Percentiles rank a stretch among this genome's conserved stretches.
Evolutionary conservation across 2,797 vertebrate genomes (phyloP).

Genomic region (Melanotaenia nigrans): DNA sequence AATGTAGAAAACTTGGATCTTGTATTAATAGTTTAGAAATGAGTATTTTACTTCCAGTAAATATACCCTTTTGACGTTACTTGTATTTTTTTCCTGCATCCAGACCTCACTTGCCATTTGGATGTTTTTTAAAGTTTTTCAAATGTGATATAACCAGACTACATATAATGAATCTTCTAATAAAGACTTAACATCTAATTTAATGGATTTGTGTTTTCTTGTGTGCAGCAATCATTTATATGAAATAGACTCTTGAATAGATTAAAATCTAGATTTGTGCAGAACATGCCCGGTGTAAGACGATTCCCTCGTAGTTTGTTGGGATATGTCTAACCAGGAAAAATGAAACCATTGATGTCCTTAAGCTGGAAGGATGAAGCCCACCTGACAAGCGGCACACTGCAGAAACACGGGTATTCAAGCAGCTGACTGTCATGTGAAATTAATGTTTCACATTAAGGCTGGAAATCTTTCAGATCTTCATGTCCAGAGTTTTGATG

Average conservation of each 20-base stretch:
- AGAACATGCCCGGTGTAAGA: not conserved
- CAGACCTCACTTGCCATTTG: constrained; percentile 27
- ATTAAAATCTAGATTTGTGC: not conserved
- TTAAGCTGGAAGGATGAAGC: constrained; percentile 31
- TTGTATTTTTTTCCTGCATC: constrained; percentile 17
- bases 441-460: not conserved
- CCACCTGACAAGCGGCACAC: constrained; percentile 49
- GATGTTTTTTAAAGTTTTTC: constrained; percentile 32
- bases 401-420: constrained; percentile 11
- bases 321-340: not conserved
- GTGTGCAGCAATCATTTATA: not conserved
- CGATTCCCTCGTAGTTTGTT: too few relatives aligned
- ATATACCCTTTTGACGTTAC: constrained; percentile 33
- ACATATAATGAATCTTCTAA: constrained; percentile 55
- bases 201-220: not conserved
- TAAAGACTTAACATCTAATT: constrained; percentile 55
- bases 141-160: constrained; percentile 15
- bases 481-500: not conserved
- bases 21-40: constrained; percentile 38
- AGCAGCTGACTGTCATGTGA: constrained; percentile 53
- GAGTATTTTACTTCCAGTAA: constrained; percentile 48
- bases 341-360: constrained; percentile 9
- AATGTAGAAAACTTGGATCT: constrained; percentile 15
- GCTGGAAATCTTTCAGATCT: not conserved
- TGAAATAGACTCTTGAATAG: too few relatives aligned